phyloP scores from a whole-genome alignment of 2,113 vertebrate genomes.

The Hymenochirus boettgeri region DNA sequence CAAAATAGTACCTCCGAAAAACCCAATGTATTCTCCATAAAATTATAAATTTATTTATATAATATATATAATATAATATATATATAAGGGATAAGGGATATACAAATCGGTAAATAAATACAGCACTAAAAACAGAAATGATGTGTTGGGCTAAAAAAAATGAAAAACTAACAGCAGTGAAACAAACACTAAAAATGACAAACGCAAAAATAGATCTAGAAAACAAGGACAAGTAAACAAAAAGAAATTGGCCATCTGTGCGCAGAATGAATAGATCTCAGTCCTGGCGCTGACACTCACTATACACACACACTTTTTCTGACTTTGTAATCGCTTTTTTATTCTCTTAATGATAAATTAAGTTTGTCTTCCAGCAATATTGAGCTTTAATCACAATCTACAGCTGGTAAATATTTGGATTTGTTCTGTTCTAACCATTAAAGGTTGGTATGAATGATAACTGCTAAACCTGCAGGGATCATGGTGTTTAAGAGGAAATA shows the following conservation, averaged over 20 bases:
- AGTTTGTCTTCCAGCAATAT: slow-evolving; percentile 11
- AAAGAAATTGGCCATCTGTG: slow-evolving; percentile 34
- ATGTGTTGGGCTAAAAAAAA: slow-evolving; percentile 2
- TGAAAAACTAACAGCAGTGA: background rate
- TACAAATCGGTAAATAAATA: too few relatives aligned
- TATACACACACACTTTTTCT: slow-evolving; percentile 20
- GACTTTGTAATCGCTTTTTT: slow-evolving; percentile 8
- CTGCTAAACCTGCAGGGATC: background rate
- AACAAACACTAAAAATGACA: slow-evolving; percentile 27
- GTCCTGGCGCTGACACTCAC: too few relatives aligned
- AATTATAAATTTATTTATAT: too few relatives aligned
- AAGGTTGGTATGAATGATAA: background rate
- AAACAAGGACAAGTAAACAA: slow-evolving; percentile 34
- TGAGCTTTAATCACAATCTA: slow-evolving; percentile 14
- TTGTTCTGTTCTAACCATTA: too few relatives aligned
- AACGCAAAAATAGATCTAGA: slow-evolving; percentile 13
- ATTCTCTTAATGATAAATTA: slow-evolving; percentile 5
- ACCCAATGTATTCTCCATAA: too few relatives aligned
- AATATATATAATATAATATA: too few relatives aligned
- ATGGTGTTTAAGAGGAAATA: background rate
- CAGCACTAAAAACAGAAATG: too few relatives aligned
- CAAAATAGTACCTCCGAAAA: too few relatives aligned
- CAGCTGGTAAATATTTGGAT: background rate
- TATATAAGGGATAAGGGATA: too few relatives aligned
- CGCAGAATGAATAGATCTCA: too few relatives aligned